A percentile compares a stretch with the other conserved stretches of the same genome.
phyloP scores from a whole-genome alignment of 2,113 vertebrate species.

The Lepisosteus osseus region DNA sequence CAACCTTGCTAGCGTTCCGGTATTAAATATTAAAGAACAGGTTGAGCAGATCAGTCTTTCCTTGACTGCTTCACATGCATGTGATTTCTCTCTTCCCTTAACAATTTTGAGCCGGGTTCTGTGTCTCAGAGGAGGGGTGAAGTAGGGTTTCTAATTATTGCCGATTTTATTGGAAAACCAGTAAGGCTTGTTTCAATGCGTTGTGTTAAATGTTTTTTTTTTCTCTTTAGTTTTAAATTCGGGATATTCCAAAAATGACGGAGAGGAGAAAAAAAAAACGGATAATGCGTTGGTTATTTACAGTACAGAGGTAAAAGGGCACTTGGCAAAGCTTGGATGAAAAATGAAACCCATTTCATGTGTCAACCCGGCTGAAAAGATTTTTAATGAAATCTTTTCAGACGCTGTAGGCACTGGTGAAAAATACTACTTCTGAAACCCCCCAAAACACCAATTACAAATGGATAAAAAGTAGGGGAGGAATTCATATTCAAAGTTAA shows the following conservation, averaged over 20 bases:
- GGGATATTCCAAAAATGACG: not conserved
- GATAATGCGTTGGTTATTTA: not conserved
- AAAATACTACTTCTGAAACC: not conserved
- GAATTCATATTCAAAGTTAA: not conserved
- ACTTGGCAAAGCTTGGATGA: slow-evolving; percentile 2
- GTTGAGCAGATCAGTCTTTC: not conserved
- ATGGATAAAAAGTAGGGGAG: not conserved
- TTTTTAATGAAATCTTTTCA: slow-evolving; percentile 15
- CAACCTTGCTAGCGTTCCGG: not conserved
- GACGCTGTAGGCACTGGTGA: not conserved
- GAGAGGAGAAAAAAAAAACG: not conserved
- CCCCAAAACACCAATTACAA: not conserved
- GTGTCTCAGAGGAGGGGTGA: not conserved
- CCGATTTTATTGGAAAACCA: too few species aligned
- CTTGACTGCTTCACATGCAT: not conserved
- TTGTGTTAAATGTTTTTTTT: too few species aligned
- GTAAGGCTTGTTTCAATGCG: too few species aligned
- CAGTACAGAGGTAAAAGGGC: not conserved
- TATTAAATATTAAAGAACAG: slow-evolving; percentile 6
- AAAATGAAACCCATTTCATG: slow-evolving; percentile 21
- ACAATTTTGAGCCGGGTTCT: too few species aligned
- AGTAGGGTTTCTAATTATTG: too few species aligned
- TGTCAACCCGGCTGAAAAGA: slow-evolving; percentile 8
- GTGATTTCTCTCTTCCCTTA: too few species aligned
- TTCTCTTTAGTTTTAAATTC: not conserved